Percentiles rank a stretch among this genome's conserved stretches.
Evolutionary conservation across 1,140 invertebrate genomes (phyloP).

Genomic region (Drosophila bipectinata): DNA sequence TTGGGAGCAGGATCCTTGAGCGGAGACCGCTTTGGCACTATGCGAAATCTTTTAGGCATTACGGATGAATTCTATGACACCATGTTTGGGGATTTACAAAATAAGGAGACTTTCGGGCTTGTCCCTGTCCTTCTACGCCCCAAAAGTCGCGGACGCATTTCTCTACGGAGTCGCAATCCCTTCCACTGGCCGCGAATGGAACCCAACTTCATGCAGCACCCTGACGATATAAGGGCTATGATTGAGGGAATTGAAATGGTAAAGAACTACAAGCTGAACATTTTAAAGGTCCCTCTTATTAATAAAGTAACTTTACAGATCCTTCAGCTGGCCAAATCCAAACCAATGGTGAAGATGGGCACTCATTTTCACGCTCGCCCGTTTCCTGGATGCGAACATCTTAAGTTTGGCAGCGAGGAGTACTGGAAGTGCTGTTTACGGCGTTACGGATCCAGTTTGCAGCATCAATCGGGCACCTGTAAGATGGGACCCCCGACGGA

Average conservation of each 20-base stretch:
- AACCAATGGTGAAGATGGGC: slow-evolving; percentile 86
- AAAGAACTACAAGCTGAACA: slow-evolving; percentile 36
- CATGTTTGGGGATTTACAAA: slow-evolving; percentile 85
- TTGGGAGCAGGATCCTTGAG: slow-evolving; percentile 89
- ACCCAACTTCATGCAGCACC: slow-evolving; percentile 90
- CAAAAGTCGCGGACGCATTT: slow-evolving; percentile 89
- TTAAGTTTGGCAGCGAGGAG: slow-evolving; percentile 86
- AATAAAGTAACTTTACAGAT: slow-evolving; percentile 81
- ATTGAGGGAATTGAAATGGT: slow-evolving; percentile 90
- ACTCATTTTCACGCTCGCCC: slow-evolving; percentile 87
- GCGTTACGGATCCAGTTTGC: slow-evolving; percentile 88
- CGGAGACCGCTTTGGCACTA: slow-evolving; percentile 89
- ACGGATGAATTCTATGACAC: slow-evolving; percentile 86
- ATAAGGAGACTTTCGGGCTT: slow-evolving; percentile 86
- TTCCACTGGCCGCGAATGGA: slow-evolving; percentile 89
- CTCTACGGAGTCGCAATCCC: slow-evolving; percentile 88
- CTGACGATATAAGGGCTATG: slow-evolving; percentile 88
- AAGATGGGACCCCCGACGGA: slow-evolving; percentile 91
- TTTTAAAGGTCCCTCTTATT: background rate
- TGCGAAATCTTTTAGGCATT: slow-evolving; percentile 87
- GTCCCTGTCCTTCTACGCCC: slow-evolving; percentile 90
- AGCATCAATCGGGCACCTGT: slow-evolving; percentile 90
- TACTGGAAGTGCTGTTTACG: slow-evolving; percentile 91
- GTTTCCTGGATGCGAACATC: slow-evolving; percentile 88
- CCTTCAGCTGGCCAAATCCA: slow-evolving; percentile 86